Conservation (phyloP, 1,140 invertebrate species). For the Pogonognathellus flavescens region DNA sequence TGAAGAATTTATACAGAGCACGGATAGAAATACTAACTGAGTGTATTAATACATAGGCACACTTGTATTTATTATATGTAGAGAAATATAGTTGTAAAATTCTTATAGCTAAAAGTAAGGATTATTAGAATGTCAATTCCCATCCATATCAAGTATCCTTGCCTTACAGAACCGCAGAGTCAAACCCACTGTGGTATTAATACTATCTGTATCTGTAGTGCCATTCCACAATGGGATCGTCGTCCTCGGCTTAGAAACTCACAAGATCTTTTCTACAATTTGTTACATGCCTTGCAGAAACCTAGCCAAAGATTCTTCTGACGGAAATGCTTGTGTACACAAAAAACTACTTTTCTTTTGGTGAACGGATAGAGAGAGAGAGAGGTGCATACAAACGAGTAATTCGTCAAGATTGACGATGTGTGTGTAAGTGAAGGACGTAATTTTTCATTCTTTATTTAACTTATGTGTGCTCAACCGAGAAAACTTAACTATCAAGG, state of each 20-base stretch:
- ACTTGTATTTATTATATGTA: too few relatives aligned
- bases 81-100: too few relatives aligned
- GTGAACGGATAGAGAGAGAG: not conserved
- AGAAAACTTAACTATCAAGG: slow-evolving; percentile 17
- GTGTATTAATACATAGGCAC: too few relatives aligned
- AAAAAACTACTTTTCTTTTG: slow-evolving; percentile 3
- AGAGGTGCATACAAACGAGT: slow-evolving; percentile 34
- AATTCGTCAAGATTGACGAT: slow-evolving; percentile 37
- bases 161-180: not conserved
- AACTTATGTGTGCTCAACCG: not conserved
- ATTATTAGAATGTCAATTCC: too few relatives aligned
- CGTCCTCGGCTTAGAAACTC: not conserved
- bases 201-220: not conserved
- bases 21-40: too few relatives aligned
- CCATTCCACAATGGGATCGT: not conserved
- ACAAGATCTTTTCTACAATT: slow-evolving; percentile 9
- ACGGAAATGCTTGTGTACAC: slow-evolving; percentile 3
- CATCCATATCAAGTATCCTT: not conserved
- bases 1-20: too few relatives aligned
- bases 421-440: slow-evolving; percentile 29
- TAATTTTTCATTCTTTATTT: slow-evolving; percentile 38
- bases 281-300: slow-evolving; percentile 13
- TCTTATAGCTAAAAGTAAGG: too few relatives aligned
- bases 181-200: not conserved
- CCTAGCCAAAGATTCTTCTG: not conserved